Base-by-base conservation (phyloP, 1,140 invertebrate species). In the Paralvinella palmiformis region DNA sequence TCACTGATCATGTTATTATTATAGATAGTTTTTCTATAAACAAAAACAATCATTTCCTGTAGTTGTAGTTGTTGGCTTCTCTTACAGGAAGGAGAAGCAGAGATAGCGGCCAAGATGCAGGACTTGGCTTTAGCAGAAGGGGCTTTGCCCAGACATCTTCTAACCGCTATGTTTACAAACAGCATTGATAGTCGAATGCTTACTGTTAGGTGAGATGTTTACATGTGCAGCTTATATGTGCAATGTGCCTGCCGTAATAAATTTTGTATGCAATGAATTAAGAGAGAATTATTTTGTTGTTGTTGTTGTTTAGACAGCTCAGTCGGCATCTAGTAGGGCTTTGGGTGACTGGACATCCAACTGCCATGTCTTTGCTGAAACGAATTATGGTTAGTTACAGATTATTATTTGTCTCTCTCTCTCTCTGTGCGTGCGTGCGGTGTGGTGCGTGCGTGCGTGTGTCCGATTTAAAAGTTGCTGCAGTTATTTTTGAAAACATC, bases 271-370 rank as follows among this genome's bases (percentile, higher is more conserved):
- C n/a, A n/a, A n/a, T n/a, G n/a, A n/a, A n/a, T n/a, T n/a, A n/a
- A n/a, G n/a, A n/a, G n/a, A n/a, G n/a, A n/a, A n/a, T n/a, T n/a
- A n/a, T n/a, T n/a, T n/a, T n/a, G n/a, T n/a, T n/a, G n/a, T n/a
- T n/a, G n/a, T n/a, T n/a, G n/a, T n/a, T n/a, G n/a, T 68, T 72
- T 68, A 82, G 94, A 52, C 95, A 98, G 76, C 82, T 99, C 17
- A 97, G 94, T 55, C 83, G 96, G 15, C 94, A 98, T 82, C 82
- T 99, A n/a, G 91, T 99, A 59, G 91, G 91, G 20, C 83, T 99
- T n/a, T 99, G 96, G 96, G 86, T 96, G 0, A 94, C 92, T 15
- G 92, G 92, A 55, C 94, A 98, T 83, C 88, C 90, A 22, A 91
- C 89, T 24, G 94, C 95, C 0, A 89, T 92, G 84, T 88, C 89